These are phyloP conservation scores for Aspiorhynchus laticeps DNA, from an alignment of 2,113 vertebrate genomes.

Conservation along the genomic window DNA sequence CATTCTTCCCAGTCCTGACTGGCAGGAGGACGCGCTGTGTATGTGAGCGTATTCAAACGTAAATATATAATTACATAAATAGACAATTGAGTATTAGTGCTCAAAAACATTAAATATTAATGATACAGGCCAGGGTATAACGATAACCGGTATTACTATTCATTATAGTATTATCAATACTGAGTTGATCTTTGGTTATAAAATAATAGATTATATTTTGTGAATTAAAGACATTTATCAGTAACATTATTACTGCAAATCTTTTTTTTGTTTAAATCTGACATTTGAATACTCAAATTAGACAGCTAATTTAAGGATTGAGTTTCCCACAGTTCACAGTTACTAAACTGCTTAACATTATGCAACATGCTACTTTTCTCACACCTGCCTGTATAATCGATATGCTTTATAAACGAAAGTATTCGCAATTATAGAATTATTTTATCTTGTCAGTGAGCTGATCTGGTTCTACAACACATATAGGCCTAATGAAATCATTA, in stretches of 20 bases:
- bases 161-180: not conserved
- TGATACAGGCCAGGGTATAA: not conserved
- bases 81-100: not conserved
- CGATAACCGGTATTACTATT: not conserved
- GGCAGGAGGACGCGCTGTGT: no score
- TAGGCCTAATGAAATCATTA: not conserved
- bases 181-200: not conserved
- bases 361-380: not conserved
- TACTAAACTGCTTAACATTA: not conserved
- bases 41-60: no score
- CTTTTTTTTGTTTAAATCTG: no score
- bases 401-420: not conserved
- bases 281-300: no score
- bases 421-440: not conserved
- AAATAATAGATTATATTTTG: not conserved
- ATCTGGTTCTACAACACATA: not conserved
- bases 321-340: not conserved
- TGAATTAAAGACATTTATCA: not conserved
- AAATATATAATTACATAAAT: no score
- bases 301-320: no score
- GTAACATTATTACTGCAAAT: not conserved
- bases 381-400: not conserved
- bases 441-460: not conserved
- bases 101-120: not conserved
- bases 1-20: no score